Evolutionary conservation across 1,140 invertebrate species (phyloP), one percentile per base, ranked within the genome.

Genomic region (Drosophila kanapiae): DNA sequence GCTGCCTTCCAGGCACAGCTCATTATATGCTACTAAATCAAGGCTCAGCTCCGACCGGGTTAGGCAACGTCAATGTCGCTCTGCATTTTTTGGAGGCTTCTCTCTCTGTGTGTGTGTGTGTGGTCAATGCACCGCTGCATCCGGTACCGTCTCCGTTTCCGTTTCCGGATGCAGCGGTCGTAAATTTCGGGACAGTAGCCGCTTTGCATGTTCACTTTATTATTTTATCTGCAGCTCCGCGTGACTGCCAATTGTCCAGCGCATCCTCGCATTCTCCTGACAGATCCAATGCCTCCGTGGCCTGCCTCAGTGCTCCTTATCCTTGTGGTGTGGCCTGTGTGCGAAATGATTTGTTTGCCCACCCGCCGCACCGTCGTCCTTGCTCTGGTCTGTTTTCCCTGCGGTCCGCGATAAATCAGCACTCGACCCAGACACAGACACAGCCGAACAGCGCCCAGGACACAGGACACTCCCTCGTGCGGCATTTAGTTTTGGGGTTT

Each of bases 1-100:
- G 18, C 16, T 48, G 71, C 71, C 61, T 31, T 14, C 65, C 45
- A 43, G 62, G 11, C 59, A 68, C 35, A 56, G 74, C 82, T 81
- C 82, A 84, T 86, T 86, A 86, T 75, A 78, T 63, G 69, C 45
- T 60, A 84, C 82, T 84, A 58, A 43, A 63, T 71, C 56, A 54
- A 23, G 75, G 37, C 53, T 56, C 18, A 18, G 53, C 14, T 14
- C 42, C 13, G n/a, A 16, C 13, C 14, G 49, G 60, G n/a, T 58
- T 56, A 56, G 35, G 53, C 35, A 14, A 35, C 61, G 51, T 78
- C 80, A 82, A 57, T 63, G 63, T 58, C 51, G 33, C 37, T 60
- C 27, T 16, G 38, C 33, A 45, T 37, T 59, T 71, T 72, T 62
- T 38, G 43, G 18, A 11, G 37, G 62, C 65, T 33, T 33, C 7